These are phyloP conservation scores for Abramis brama DNA, from an alignment of 2,113 vertebrate species.

Conservation along the genomic window DNA sequence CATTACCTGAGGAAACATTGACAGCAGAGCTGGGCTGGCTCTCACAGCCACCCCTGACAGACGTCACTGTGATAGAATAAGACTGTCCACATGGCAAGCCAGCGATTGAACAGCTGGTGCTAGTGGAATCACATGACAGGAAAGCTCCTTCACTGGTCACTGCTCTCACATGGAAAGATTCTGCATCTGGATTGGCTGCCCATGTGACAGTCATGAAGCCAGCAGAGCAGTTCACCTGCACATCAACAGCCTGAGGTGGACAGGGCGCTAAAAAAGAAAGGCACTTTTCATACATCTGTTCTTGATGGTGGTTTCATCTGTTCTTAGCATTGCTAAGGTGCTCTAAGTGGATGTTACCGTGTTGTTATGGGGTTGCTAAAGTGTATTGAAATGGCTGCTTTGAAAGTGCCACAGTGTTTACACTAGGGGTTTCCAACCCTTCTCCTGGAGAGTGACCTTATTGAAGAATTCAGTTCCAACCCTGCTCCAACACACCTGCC, in stretches of 20 bases:
- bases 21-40: constrained; percentile 62
- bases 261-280: constrained; percentile 66
- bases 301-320: not conserved
- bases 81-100: constrained; percentile 68
- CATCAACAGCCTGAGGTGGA: constrained; percentile 63
- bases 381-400: not conserved
- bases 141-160: constrained; percentile 46
- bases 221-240: constrained; percentile 58
- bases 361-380: not conserved
- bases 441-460: not conserved
- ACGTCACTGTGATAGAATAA: constrained; percentile 67
- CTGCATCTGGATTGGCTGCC: constrained; percentile 64
- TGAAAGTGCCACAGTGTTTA: not conserved
- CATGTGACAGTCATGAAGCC: constrained; percentile 66
- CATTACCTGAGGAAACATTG: constrained; percentile 67
- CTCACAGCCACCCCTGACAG: constrained; percentile 64
- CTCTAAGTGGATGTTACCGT: not conserved
- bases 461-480: not conserved
- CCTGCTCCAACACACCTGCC: not conserved
- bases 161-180: constrained; percentile 67
- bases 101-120: constrained; percentile 60
- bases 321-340: not conserved
- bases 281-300: not conserved
- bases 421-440: not conserved
- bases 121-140: constrained; percentile 64